These are phyloP conservation scores for Thaumetopoea pityocampa DNA, from an alignment of 1,140 invertebrate genomes.

Conservation along the genomic window DNA sequence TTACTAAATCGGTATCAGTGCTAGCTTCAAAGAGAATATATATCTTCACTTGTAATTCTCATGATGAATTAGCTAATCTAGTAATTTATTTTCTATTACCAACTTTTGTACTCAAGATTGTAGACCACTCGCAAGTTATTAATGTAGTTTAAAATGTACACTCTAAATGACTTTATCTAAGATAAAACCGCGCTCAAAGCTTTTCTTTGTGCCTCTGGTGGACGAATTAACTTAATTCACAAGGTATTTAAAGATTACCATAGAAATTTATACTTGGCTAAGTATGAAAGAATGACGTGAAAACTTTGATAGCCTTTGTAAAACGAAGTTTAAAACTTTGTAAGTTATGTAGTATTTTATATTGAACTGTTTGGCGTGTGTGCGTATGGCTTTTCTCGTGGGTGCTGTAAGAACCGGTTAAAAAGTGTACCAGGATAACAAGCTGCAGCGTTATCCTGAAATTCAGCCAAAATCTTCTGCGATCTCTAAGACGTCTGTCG, in stretches of 20 bases:
- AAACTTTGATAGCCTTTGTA: background rate
- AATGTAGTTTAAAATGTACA: conserved; percentile 66
- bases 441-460: too few species aligned
- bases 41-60: too few species aligned
- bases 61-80: conserved; percentile 16
- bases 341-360: too few species aligned
- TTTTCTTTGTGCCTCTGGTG: conserved; percentile 53
- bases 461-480: too few species aligned
- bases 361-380: too few species aligned
- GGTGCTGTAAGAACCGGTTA: too few species aligned
- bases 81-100: conserved; percentile 22
- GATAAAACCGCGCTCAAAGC: conserved; percentile 49
- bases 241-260: conserved; percentile 29
- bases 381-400: too few species aligned
- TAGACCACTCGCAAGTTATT: conserved; percentile 47
- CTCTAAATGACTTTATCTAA: conserved; percentile 53
- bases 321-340: too few species aligned
- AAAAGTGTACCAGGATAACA: too few species aligned
- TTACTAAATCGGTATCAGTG: too few species aligned
- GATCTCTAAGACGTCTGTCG: too few species aligned
- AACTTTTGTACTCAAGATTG: conserved; percentile 45
- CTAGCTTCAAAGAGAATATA: too few species aligned
- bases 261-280: conserved; percentile 23
- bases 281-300: background rate
- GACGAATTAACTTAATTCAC: conserved; percentile 43